Evolutionary conservation across 2,888 invertebrate species (phyloP).

Genomic region (Hesperia comma): DNA sequence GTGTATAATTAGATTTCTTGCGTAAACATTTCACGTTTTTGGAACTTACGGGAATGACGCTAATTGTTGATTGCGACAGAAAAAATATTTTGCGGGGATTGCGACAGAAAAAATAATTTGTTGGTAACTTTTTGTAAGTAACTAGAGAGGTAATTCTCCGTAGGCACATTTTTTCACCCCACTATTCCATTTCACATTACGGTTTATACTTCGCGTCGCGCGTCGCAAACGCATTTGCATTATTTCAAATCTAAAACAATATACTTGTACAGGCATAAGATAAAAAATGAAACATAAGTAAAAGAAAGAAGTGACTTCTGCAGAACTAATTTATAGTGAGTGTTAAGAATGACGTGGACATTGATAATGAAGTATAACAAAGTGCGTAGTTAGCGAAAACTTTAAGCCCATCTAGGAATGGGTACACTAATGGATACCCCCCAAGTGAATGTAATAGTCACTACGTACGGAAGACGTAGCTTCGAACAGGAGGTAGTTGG

Average conservation of each 20-base stretch:
- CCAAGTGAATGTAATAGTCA: constrained; percentile 75
- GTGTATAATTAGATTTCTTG: too few species aligned
- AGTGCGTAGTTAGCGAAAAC: constrained; percentile 57
- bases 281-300: neutral
- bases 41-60: neutral
- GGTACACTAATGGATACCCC: constrained; percentile 80
- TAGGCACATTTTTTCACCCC: neutral
- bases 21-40: too few species aligned
- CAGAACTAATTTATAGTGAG: neutral
- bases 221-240: constrained; percentile 51
- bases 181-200: neutral
- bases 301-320: constrained; percentile 7
- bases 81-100: too few species aligned
- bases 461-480: constrained; percentile 62
- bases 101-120: too few species aligned
- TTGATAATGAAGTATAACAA: constrained; percentile 56
- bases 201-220: constrained; percentile 11
- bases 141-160: neutral
- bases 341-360: constrained; percentile 26
- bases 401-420: constrained; percentile 72
- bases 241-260: constrained; percentile 2
- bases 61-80: too few species aligned
- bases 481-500: constrained; percentile 62
- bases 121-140: too few species aligned
- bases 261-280: neutral